Conservation (phyloP, 2,797 vertebrate genomes). For the Esox masquinongy region DNA sequence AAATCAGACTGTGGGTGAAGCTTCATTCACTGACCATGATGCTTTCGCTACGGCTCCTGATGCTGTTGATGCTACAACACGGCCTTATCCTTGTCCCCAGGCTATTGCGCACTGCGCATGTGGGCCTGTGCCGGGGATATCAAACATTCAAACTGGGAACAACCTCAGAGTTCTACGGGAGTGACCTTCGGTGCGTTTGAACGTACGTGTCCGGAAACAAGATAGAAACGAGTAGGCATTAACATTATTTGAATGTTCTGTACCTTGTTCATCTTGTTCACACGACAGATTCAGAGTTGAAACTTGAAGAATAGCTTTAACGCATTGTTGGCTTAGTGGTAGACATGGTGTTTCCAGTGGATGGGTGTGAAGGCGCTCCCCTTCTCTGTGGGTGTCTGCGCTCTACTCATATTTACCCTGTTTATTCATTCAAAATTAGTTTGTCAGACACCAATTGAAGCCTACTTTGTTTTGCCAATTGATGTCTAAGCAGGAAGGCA, state of each 20-base stretch:
- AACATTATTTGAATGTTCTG: too few relatives aligned
- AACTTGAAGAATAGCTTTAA: not conserved
- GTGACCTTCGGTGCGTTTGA: too few relatives aligned
- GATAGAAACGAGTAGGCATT: too few relatives aligned
- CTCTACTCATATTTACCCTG: conserved; percentile 47
- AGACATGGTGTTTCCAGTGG: conserved; percentile 57
- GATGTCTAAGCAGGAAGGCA: not conserved
- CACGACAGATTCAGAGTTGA: too few relatives aligned
- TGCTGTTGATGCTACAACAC: conserved; percentile 23
- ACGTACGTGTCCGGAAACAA: too few relatives aligned
- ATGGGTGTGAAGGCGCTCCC: conserved; percentile 54
- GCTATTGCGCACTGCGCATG: not conserved
- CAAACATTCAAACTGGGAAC: too few relatives aligned
- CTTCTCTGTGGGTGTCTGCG: not conserved
- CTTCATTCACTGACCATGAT: conserved; percentile 3
- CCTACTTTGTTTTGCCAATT: not conserved
- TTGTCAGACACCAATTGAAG: not conserved
- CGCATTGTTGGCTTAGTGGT: not conserved
- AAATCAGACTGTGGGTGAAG: not conserved
- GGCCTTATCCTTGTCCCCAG: not conserved
- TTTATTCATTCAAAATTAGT: conserved; percentile 34
- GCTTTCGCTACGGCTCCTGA: conserved; percentile 46
- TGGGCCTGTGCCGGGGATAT: too few relatives aligned
- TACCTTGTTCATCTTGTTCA: too few relatives aligned
- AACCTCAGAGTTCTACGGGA: too few relatives aligned